Evolutionary conservation across 2,113 vertebrate species (phyloP), one percentile per base, ranked within the genome.

Genomic region (Hippopotamus amphibius): DNA sequence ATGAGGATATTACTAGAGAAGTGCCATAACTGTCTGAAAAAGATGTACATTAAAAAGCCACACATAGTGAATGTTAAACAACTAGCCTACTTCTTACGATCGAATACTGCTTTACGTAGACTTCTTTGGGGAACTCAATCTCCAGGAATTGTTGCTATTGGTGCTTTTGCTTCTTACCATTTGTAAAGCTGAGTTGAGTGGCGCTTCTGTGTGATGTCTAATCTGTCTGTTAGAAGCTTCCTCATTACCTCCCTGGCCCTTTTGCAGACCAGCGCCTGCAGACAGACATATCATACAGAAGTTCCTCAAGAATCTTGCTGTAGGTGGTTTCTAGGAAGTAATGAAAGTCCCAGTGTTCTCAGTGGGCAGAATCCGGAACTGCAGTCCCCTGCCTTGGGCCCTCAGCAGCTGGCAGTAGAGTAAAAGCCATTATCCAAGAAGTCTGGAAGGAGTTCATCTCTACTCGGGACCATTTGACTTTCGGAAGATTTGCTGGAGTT

Each of bases 191-290:
- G 12, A 41, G 26, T 15, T 16, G 48, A 90, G 48, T 6, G 30
- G 7, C 5, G 7, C 16, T 11, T 30, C 48, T 10, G 22, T 12
- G 19, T 16, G 13, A 0, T 3, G 26, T 55, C 9, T 55, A 9
- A 59, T 30, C 65, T 15, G 46, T 79, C 82, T 69, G 5, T 55
- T 6, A 22, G 28, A 59, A 66, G 46, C 7, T 53, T 79, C 41
- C 26, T 93, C 41, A 1, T 61, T 53, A 68, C 41, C 46, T 88
- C 3, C 43, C 33, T 46, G 63, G 33, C 12, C 37, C 37, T 71
- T 15, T 6, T 50, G 43, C 33, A 41, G 43, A 53, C 30, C 72
- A 33, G 28, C 0, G 0, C 26, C 43, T 43, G 22, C 33, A 66
- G 66, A 63, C 5, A 24, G 48, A 59, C 2, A 3, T 24, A 26